Conservation (phyloP, 2,888 invertebrate genomes). For the Elegia similella region DNA sequence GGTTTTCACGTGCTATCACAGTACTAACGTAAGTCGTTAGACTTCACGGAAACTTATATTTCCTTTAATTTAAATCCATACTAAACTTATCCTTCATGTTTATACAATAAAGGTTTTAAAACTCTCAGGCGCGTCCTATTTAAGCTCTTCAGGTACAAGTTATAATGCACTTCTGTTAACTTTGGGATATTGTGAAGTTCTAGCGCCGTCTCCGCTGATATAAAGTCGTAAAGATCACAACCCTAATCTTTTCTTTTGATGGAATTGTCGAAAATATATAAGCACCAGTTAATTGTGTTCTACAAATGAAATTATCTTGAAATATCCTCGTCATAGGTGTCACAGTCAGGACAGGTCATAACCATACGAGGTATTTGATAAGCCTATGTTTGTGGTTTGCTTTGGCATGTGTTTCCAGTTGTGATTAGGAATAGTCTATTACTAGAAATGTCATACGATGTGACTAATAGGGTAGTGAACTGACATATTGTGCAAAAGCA, state of each 20-base stretch:
- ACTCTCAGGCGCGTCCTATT: constrained; percentile 38
- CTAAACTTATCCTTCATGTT: constrained; percentile 23
- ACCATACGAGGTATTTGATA: too few relatives aligned
- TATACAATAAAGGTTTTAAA: constrained; percentile 32
- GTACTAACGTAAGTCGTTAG: too few relatives aligned
- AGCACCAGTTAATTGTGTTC: neutral
- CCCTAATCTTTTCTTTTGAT: neutral
- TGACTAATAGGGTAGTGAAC: too few relatives aligned
- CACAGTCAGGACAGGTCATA: too few relatives aligned
- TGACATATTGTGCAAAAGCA: too few relatives aligned
- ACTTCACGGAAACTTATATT: neutral
- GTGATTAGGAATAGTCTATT: too few relatives aligned
- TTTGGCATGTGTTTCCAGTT: too few relatives aligned
- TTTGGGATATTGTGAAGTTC: constrained; percentile 52
- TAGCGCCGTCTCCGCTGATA: constrained; percentile 19
- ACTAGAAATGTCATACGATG: too few relatives aligned
- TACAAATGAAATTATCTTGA: neutral
- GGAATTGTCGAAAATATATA: neutral
- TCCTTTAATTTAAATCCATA: constrained; percentile 17
- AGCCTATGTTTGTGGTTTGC: too few relatives aligned
- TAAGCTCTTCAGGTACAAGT: constrained; percentile 47
- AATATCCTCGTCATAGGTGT: too few relatives aligned
- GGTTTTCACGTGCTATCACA: too few relatives aligned
- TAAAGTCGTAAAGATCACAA: constrained; percentile 17
- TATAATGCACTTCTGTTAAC: constrained; percentile 62